Evolutionary conservation across 2,888 invertebrate species (phyloP).

Genomic region (Eurois occulta): DNA sequence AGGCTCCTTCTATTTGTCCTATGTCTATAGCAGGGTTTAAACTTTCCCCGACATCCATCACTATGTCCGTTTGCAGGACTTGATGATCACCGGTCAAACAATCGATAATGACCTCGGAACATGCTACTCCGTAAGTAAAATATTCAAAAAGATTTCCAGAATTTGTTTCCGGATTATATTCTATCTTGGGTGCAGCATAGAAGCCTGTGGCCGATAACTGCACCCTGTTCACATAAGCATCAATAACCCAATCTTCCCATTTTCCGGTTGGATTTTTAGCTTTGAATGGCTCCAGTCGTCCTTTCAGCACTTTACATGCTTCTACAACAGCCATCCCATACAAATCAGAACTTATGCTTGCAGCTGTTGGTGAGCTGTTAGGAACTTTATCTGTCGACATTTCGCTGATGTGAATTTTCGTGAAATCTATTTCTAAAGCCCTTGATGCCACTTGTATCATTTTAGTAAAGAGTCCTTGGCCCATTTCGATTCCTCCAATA

Average conservation of each 20-base stretch:
- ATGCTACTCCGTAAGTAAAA: conserved; percentile 94
- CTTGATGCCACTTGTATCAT: conserved; percentile 95
- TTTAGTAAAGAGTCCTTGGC: conserved; percentile 97
- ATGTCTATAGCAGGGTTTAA: conserved; percentile 97
- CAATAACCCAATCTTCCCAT: conserved; percentile 95
- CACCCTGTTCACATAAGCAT: conserved; percentile 93
- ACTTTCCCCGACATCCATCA: conserved; percentile 97
- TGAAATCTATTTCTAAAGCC: conserved; percentile 91
- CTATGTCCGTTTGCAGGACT: conserved; percentile 95
- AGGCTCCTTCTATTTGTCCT: conserved; percentile 97
- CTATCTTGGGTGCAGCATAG: conserved; percentile 92
- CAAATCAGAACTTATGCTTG: conserved; percentile 94
- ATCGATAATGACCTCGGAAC: conserved; percentile 96
- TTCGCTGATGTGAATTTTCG: conserved; percentile 93
- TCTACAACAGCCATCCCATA: conserved; percentile 95
- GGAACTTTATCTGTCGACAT: conserved; percentile 95
- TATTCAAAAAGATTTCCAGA: conserved; percentile 93
- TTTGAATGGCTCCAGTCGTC: conserved; percentile 92
- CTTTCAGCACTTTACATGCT: conserved; percentile 92
- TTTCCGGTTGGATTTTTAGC: conserved; percentile 92
- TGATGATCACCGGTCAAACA: conserved; percentile 96
- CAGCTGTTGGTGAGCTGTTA: conserved; percentile 95
- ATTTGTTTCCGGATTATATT: conserved; percentile 91
- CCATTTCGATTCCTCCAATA: conserved; percentile 97
- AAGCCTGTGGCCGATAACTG: conserved; percentile 94